phyloP scores from a whole-genome alignment of 2,797 vertebrate genomes.

The Sebastes trivittatus region DNA sequence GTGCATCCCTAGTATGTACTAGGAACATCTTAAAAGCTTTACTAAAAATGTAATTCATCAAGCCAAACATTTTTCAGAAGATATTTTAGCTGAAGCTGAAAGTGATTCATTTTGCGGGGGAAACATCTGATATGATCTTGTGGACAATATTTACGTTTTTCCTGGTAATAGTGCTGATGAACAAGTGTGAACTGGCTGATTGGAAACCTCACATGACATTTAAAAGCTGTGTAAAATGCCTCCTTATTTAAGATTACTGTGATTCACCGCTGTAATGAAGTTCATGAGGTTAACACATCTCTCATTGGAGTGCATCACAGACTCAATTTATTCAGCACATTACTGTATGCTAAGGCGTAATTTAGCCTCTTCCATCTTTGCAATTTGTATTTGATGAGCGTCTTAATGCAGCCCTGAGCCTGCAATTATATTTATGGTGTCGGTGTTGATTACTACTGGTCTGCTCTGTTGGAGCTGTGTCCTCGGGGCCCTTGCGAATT shows the following conservation, averaged over 20 bases:
- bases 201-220: not conserved
- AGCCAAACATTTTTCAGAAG: not conserved
- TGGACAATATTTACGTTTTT: not conserved
- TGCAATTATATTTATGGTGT: slow-evolving; percentile 46
- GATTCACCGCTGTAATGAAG: not conserved
- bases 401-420: slow-evolving; percentile 41
- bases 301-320: slow-evolving; percentile 5
- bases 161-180: not conserved
- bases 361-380: slow-evolving; percentile 43
- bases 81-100: not conserved
- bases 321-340: slow-evolving; percentile 44
- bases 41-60: not conserved
- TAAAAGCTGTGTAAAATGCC: not conserved
- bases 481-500: slow-evolving; percentile 16
- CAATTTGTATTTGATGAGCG: slow-evolving; percentile 59
- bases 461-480: slow-evolving; percentile 18
- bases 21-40: not conserved
- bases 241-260: not conserved
- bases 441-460: slow-evolving; percentile 37
- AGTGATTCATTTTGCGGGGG: not conserved
- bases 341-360: slow-evolving; percentile 21
- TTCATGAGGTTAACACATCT: slow-evolving; percentile 14
- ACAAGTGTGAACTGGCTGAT: not conserved
- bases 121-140: not conserved
- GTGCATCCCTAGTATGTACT: not conserved